Percentiles rank a stretch among this genome's conserved stretches.
Conservation (phyloP, 2,113 vertebrate species). For the Sardina pilchardus region DNA sequence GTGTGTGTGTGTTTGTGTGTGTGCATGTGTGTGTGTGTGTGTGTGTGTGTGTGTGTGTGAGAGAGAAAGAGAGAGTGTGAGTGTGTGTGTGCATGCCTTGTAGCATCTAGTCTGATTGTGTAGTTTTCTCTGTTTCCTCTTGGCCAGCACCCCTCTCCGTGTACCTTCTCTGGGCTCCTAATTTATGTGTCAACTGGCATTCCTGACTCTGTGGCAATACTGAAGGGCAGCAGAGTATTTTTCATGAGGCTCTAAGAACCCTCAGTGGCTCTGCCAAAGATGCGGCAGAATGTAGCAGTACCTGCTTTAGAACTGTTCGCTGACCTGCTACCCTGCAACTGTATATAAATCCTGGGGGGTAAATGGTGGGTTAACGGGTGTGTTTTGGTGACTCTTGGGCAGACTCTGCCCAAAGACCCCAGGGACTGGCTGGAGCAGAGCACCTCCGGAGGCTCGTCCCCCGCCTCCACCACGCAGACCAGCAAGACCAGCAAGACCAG, state of each 20-base stretch:
- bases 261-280: too few relatives aligned
- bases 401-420: conserved; percentile 61
- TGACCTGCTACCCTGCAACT: too few relatives aligned
- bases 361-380: neutral
- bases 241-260: neutral
- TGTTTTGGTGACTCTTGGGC: conserved; percentile 51
- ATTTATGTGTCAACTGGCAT: neutral
- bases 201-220: too few relatives aligned
- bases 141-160: too few relatives aligned
- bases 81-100: neutral
- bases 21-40: neutral
- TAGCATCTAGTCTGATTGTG: neutral
- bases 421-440: conserved; percentile 78
- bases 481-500: conserved; percentile 63
- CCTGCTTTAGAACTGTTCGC: too few relatives aligned
- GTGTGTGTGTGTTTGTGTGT: neutral
- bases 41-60: neutral
- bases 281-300: too few relatives aligned
- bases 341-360: too few relatives aligned
- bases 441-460: conserved; percentile 70
- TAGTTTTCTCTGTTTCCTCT: too few relatives aligned
- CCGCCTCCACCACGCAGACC: conserved; percentile 60
- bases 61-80: neutral
- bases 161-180: neutral
- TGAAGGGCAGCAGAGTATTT: too few relatives aligned